These are phyloP conservation scores for Patella depressa DNA, from an alignment of 2,888 invertebrate species.

Conservation along the genomic window DNA sequence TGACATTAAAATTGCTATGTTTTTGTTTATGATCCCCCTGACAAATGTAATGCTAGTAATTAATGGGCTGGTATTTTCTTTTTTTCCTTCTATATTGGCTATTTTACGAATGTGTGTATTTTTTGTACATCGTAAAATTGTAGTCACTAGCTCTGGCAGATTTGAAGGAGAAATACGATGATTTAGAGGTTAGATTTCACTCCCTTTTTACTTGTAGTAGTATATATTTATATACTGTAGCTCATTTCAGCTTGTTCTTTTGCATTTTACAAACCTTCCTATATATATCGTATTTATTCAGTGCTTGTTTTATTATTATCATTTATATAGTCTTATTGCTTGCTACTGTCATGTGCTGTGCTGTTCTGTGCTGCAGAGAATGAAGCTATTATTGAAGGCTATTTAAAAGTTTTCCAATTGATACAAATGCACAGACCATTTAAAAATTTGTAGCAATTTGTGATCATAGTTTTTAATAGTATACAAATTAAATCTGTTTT, in stretches of 20 bases:
- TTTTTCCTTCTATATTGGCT: too few species aligned
- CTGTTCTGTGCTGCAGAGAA: conserved; percentile 25
- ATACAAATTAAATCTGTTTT: too few species aligned
- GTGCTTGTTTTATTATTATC: not conserved
- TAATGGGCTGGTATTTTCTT: too few species aligned
- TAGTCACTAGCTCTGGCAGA: conserved; percentile 24
- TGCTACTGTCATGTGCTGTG: conserved; percentile 21
- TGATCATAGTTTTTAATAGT: too few species aligned
- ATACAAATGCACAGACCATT: too few species aligned
- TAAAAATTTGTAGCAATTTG: too few species aligned
- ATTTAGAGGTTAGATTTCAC: conserved; percentile 37
- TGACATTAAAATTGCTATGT: too few species aligned
- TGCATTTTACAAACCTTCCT: not conserved
- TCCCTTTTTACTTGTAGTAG: conserved; percentile 13
- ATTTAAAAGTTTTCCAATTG: too few species aligned
- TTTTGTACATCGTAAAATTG: not conserved
- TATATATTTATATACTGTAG: not conserved
- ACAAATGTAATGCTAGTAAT: too few species aligned
- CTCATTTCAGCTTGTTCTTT: conserved; percentile 2
- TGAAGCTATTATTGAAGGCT: conserved; percentile 12
- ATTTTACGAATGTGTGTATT: too few species aligned
- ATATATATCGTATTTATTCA: not conserved
- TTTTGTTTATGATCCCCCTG: too few species aligned
- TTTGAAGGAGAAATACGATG: conserved; percentile 28
- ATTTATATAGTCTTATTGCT: conserved; percentile 10